A percentile compares a stretch with the other conserved stretches of the same genome.
Conservation (phyloP, 2,888 invertebrate species). For the Acleris sparsana region DNA sequence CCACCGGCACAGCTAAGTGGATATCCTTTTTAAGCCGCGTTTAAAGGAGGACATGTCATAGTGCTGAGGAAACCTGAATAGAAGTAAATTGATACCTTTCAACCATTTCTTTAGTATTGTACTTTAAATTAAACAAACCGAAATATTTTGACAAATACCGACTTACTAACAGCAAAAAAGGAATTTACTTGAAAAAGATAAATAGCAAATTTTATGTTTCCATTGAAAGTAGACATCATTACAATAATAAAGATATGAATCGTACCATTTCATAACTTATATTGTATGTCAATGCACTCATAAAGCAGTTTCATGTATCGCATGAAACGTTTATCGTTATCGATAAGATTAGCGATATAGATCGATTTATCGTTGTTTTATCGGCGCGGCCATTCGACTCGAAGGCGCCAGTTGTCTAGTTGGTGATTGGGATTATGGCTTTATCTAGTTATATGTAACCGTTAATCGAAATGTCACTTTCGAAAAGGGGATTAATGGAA, state of each 20-base stretch:
- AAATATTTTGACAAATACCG: no score
- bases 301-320: slow-evolving; percentile 33
- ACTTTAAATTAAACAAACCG: no score
- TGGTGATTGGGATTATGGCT: slow-evolving; percentile 23
- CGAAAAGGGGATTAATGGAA: neutral
- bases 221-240: no score
- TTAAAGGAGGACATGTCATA: no score
- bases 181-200: no score
- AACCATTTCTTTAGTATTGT: no score
- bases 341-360: slow-evolving; percentile 46
- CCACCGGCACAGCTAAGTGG: no score
- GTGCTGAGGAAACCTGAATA: no score
- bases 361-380: slow-evolving; percentile 48
- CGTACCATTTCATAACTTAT: slow-evolving; percentile 32
- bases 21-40: no score
- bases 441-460: slow-evolving; percentile 16
- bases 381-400: slow-evolving; percentile 54
- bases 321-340: slow-evolving; percentile 47
- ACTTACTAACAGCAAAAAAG: no score
- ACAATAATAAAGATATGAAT: slow-evolving; percentile 25
- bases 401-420: slow-evolving; percentile 60
- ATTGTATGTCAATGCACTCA: slow-evolving; percentile 35
- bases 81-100: no score
- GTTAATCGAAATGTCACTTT: neutral
- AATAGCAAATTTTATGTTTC: no score